Evolutionary conservation across 2,888 invertebrate genomes (phyloP).

Genomic region (Cotesia congregata): DNA sequence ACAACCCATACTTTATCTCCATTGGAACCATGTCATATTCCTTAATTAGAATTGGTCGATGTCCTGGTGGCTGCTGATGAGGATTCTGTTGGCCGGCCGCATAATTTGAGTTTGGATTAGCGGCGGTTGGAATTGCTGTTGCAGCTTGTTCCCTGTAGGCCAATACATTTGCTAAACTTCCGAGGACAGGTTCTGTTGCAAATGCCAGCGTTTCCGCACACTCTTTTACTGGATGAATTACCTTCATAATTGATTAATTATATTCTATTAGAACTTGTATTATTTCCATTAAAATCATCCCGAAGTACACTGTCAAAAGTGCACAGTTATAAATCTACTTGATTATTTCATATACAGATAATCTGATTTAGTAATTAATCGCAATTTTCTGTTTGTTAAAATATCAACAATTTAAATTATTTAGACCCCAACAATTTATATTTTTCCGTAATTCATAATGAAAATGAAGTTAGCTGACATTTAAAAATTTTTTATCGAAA

Average conservation of each 20-base stretch:
- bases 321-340: too few species aligned
- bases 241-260: conserved; percentile 35
- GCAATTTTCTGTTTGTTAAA: too few species aligned
- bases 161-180: conserved; percentile 90
- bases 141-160: conserved; percentile 80
- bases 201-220: conserved; percentile 91
- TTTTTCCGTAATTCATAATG: too few species aligned
- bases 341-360: too few species aligned
- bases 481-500: too few species aligned
- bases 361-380: too few species aligned
- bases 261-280: too few species aligned
- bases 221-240: conserved; percentile 76
- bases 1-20: conserved; percentile 92
- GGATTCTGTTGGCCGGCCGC: conserved; percentile 59
- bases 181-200: conserved; percentile 92
- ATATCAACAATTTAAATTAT: too few species aligned
- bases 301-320: too few species aligned
- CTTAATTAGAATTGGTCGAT: conserved; percentile 78
- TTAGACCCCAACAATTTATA: too few species aligned
- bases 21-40: conserved; percentile 92
- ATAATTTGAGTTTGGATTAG: conserved; percentile 51
- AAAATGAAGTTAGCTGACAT: too few species aligned
- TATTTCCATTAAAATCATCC: too few species aligned
- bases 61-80: conserved; percentile 52
- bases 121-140: conserved; percentile 61